Evolutionary conservation across 23 tunicate genomes (phyloP).

Genomic region (Botrylloides violaceus): DNA sequence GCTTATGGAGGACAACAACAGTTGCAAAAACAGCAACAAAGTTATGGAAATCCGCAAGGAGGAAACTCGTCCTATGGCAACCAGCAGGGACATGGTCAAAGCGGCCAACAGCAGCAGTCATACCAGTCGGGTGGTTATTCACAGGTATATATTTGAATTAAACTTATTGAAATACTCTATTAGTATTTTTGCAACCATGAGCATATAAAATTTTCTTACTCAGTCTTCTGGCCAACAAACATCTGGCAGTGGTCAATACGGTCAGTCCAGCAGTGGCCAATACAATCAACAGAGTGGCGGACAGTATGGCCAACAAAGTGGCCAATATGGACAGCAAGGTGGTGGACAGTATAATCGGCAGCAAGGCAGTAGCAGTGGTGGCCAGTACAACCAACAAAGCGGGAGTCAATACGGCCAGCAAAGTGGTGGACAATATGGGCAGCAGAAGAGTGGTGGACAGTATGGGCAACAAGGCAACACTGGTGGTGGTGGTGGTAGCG

Average conservation of each 20-base stretch:
- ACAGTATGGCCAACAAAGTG: not conserved
- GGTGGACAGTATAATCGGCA: not conserved
- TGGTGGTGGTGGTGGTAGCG: not conserved
- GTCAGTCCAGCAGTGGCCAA: not conserved
- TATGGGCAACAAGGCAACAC: not conserved
- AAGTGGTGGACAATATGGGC: not conserved
- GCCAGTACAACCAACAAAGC: slow-evolving; percentile 1
- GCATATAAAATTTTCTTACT: no score
- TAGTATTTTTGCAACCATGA: no score
- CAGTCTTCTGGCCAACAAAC: no score
- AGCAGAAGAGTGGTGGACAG: not conserved
- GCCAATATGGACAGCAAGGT: slow-evolving; percentile 2
- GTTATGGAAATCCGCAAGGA: not conserved
- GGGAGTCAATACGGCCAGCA: slow-evolving; percentile 13
- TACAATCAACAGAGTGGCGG: not conserved
- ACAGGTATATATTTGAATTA: not conserved
- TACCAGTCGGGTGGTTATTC: slow-evolving; percentile 15
- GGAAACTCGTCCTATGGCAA: not conserved
- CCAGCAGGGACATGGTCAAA: not conserved
- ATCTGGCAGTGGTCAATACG: not conserved
- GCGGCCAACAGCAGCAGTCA: slow-evolving; percentile 5
- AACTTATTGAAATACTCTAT: no score
- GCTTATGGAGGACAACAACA: not conserved
- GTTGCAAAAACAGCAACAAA: not conserved
- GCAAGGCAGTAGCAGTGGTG: not conserved